Percentiles rank a stretch among this genome's conserved stretches.
Evolutionary conservation across 2,888 invertebrate species (phyloP).

Genomic region (Drosophila lutescens): DNA sequence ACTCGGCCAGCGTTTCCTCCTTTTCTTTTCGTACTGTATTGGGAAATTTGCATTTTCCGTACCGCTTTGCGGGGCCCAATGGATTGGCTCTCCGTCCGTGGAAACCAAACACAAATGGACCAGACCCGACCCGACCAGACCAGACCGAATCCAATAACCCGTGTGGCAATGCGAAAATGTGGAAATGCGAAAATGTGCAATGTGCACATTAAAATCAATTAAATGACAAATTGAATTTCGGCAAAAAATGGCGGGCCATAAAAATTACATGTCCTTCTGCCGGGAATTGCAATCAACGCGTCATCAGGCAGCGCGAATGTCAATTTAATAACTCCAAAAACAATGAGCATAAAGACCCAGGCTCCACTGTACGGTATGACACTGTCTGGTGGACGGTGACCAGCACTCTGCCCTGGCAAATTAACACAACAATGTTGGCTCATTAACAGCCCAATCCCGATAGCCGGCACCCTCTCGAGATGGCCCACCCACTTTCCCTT

Average conservation of each 20-base stretch:
- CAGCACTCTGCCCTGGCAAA: constrained; percentile 59
- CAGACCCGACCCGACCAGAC: constrained; percentile 4
- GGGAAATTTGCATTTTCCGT: constrained; percentile 64
- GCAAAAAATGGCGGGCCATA: constrained; percentile 68
- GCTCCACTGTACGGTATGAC: constrained; percentile 40
- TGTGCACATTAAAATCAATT: constrained; percentile 79
- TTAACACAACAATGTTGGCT: constrained; percentile 83
- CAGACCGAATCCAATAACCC: constrained; percentile 36
- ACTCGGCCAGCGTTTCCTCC: constrained; percentile 1
- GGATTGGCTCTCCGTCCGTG: constrained; percentile 38
- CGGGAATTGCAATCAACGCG: constrained; percentile 79
- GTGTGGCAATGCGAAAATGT: constrained; percentile 33
- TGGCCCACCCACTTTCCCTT: constrained; percentile 34
- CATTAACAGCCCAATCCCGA: constrained; percentile 72
- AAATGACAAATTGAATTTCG: constrained; percentile 80
- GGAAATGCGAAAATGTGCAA: constrained; percentile 22
- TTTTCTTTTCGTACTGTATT: constrained; percentile 23
- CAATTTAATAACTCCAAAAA: constrained; percentile 71
- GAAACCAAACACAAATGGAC: constrained; percentile 47
- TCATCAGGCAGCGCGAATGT: constrained; percentile 66
- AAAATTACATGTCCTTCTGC: constrained; percentile 77
- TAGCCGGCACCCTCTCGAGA: constrained; percentile 5
- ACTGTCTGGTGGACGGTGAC: no score
- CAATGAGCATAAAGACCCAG: constrained; percentile 28
- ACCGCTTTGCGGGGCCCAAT: constrained; percentile 15